Base-by-base conservation (phyloP, 2,888 invertebrate genomes). In the Myathropa florea region DNA sequence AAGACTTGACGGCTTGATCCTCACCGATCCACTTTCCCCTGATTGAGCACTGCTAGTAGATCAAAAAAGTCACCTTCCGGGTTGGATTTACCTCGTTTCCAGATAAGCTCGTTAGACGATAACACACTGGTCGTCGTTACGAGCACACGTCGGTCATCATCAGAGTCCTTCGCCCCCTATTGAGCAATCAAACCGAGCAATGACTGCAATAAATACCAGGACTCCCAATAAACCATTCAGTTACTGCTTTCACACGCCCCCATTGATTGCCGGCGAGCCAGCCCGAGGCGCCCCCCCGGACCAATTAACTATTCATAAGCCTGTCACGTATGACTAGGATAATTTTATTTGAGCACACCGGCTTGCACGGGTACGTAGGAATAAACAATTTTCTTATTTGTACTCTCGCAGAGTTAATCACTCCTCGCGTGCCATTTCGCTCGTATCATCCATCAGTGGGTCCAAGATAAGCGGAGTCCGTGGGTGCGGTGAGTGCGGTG, bases 351-450 rank as follows among this genome's bases (percentile, higher is more conserved):
- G 53, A 65, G 55, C 83, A 59, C 85, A 77, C 73, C 82, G 77
- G 82, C 82, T 30, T 59, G 46, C 55, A 33, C 57, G 55, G 46
- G 18, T n/a, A 18, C 46, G 46, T n/a, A 46, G 46, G 18, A 82
- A 64, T 73, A 82, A 85, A 85, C 76, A 73, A 72, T 72, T 85
- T 82, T 82, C 82, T 60, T 78, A 77, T 82, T 77, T 82, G 77
- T 36, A 33, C 65, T 53, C 36, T 46, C 46, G 46, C 46, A 33
- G 65, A 67, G 71, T 84, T 63, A 81, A 81, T 84, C 76, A 81
- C 67, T 60, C n/a, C 46, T 28, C 57, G 79, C 57, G 53, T 36
- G 65, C 36, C 63, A 67, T 77, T 61, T 67, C 71, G 72, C 33
- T 21, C 82, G 71, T 65, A 67, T 78, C 72, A 71, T 28, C 46